Percentiles rank a stretch among this genome's conserved stretches.
Conservation (phyloP, 2,888 invertebrate genomes). For the Acanthosoma haemorrhoidale region DNA sequence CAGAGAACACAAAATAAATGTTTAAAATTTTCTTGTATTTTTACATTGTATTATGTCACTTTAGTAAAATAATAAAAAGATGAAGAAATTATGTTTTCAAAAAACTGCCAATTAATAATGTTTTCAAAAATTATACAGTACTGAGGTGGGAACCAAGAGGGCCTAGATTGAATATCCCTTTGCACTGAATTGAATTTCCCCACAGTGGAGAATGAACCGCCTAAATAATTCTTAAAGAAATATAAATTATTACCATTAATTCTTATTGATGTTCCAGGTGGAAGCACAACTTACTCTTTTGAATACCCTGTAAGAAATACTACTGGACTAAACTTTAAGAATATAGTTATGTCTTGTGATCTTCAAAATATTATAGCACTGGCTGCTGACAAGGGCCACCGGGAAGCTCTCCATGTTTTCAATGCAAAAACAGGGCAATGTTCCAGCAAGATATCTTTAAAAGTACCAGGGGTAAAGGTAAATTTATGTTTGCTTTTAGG, state of each 20-base stretch:
- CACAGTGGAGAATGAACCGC: too few relatives aligned
- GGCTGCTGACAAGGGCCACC: conserved; percentile 73
- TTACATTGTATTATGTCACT: too few relatives aligned
- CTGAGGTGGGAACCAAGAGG: too few relatives aligned
- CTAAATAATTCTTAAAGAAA: background rate
- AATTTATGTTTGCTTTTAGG: background rate
- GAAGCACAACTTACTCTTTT: conserved; percentile 69
- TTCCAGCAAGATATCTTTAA: conserved; percentile 51
- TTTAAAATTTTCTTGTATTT: too few relatives aligned
- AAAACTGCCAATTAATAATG: too few relatives aligned
- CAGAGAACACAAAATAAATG: too few relatives aligned
- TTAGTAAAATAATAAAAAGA: too few relatives aligned
- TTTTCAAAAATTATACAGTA: too few relatives aligned
- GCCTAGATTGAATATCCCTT: too few relatives aligned
- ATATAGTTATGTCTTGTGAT: conserved; percentile 76
- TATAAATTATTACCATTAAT: background rate
- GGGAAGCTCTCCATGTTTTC: conserved; percentile 77
- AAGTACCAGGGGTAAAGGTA: conserved; percentile 54
- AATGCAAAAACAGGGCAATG: conserved; percentile 71
- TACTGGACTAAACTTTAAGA: conserved; percentile 64
- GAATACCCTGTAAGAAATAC: conserved; percentile 73
- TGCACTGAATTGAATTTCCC: too few relatives aligned
- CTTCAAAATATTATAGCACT: conserved; percentile 69
- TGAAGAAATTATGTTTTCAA: too few relatives aligned
- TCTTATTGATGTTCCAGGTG: conserved; percentile 51